phyloP scores from a whole-genome alignment of 2,888 invertebrate genomes.

The Campoletis raptor region DNA sequence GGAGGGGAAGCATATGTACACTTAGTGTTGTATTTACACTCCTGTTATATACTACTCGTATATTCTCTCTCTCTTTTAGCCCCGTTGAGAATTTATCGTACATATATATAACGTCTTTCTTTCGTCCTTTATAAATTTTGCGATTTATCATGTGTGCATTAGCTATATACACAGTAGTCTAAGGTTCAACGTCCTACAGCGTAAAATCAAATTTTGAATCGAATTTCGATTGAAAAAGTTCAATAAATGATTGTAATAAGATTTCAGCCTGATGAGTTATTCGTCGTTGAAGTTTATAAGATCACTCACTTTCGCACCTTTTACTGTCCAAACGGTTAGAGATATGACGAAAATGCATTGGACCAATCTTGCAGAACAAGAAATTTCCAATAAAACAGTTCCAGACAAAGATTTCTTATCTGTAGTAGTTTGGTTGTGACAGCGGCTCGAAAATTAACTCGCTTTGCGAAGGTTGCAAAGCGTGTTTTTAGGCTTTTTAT shows the following conservation, averaged over 20 bases:
- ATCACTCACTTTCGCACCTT: not conserved
- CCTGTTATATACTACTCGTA: constrained; percentile 47
- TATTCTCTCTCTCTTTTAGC: constrained; percentile 54
- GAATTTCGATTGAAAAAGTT: not conserved
- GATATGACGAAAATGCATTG: not conserved
- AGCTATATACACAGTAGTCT: constrained; percentile 5
- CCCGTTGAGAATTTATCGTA: constrained; percentile 30
- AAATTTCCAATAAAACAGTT: not conserved
- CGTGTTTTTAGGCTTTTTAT: not conserved
- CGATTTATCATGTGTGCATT: constrained; percentile 35
- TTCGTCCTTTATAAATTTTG: constrained; percentile 43
- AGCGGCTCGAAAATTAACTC: not conserved
- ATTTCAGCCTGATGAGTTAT: not conserved
- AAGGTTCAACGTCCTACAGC: not conserved
- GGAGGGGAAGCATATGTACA: constrained; percentile 41
- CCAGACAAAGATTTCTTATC: not conserved
- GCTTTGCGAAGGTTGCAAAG: not conserved
- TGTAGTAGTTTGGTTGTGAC: not conserved
- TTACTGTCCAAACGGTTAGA: not conserved
- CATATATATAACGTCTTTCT: constrained; percentile 25
- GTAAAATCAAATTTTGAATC: not conserved
- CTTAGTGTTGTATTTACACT: constrained; percentile 63
- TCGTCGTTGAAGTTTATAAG: not conserved
- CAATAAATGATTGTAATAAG: not conserved
- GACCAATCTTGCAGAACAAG: not conserved